These are phyloP conservation scores for Drosophila nikananu DNA, from an alignment of 1,140 invertebrate genomes.

Conservation along the genomic window DNA sequence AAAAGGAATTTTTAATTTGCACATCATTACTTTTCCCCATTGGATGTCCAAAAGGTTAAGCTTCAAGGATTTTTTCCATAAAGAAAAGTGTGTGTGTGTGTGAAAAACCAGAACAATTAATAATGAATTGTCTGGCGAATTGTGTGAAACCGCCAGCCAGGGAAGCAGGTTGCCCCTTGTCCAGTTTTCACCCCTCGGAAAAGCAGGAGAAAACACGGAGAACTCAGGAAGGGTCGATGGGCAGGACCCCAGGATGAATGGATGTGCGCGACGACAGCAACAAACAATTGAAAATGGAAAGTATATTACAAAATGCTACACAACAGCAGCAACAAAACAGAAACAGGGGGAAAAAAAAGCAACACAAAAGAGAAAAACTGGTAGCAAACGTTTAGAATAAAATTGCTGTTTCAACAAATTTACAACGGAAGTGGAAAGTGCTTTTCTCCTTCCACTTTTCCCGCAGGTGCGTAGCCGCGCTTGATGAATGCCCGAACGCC, in stretches of 20 bases:
- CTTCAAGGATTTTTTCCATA: background rate
- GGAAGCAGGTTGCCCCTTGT: conserved; percentile 6
- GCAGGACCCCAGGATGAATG: conserved; percentile 62
- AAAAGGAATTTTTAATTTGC: conserved; percentile 78
- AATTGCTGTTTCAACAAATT: conserved; percentile 84
- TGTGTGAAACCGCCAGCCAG: conserved; percentile 65
- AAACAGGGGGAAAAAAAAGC: background rate
- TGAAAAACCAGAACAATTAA: conserved; percentile 77
- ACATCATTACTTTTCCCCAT: conserved; percentile 61
- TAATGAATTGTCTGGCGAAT: conserved; percentile 83
- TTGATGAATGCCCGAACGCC: conserved; percentile 70
- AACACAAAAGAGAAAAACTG: background rate
- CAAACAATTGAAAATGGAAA: conserved; percentile 71
- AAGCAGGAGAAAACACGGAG: background rate
- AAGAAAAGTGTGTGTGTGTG: conserved; percentile 16
- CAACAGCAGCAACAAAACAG: conserved; percentile 23
- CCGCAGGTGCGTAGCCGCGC: conserved; percentile 42
- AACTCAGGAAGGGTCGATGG: conserved; percentile 7
- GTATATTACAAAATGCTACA: conserved; percentile 77
- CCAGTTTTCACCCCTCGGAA: conserved; percentile 39
- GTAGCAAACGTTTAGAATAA: conserved; percentile 77
- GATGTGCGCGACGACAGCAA: conserved; percentile 56
- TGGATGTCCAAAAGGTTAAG: conserved; percentile 56
- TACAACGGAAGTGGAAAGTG: conserved; percentile 81
- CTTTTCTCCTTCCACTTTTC: conserved; percentile 38